Percentiles rank a stretch among this genome's conserved stretches.
Evolutionary conservation across 2,113 vertebrate genomes (phyloP).

Genomic region (Colius striatus): DNA sequence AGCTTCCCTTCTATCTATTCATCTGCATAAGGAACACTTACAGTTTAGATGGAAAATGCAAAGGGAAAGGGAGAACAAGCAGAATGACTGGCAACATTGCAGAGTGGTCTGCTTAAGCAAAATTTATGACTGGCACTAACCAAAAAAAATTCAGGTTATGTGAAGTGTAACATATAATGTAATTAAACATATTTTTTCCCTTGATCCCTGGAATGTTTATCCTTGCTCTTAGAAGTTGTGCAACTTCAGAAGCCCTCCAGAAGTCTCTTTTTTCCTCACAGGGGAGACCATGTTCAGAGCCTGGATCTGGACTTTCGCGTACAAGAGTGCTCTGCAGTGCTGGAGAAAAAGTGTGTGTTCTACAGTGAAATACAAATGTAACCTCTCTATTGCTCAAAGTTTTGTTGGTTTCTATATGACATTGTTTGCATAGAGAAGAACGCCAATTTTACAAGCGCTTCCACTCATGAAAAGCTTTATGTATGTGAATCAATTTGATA

Average conservation of each 20-base stretch:
- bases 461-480: background rate
- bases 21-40: background rate
- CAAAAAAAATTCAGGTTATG: background rate
- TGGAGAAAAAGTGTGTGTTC: background rate
- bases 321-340: background rate
- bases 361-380: background rate
- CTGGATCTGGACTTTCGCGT: background rate
- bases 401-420: background rate
- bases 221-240: background rate
- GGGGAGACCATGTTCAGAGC: background rate
- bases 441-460: background rate
- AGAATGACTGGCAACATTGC: background rate
- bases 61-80: background rate
- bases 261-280: background rate
- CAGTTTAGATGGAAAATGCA: background rate
- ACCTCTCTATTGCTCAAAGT: background rate
- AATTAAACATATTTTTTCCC: background rate
- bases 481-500: background rate
- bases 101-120: background rate
- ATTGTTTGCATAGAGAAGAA: background rate
- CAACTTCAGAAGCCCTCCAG: background rate
- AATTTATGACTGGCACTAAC: background rate
- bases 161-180: background rate
- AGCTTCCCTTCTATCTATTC: background rate
- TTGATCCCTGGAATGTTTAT: background rate